phyloP scores from a whole-genome alignment of 2,888 invertebrate genomes.

The Argynnis bischoffii region DNA sequence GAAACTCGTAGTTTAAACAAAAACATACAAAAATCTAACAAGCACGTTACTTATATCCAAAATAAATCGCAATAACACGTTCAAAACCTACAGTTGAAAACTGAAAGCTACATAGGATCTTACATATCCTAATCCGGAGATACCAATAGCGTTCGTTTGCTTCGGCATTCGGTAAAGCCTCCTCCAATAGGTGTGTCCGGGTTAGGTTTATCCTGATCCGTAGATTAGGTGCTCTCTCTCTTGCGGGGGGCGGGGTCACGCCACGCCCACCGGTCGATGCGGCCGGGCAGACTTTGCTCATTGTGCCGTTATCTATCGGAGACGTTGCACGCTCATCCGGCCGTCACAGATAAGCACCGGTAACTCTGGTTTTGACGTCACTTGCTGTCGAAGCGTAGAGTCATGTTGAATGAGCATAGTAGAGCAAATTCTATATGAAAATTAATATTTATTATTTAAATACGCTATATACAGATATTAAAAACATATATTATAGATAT shows the following conservation, averaged over 20 bases:
- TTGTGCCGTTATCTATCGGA: constrained; percentile 78
- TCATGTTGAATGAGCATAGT: background rate
- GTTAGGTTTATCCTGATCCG: constrained; percentile 79
- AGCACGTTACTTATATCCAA: background rate
- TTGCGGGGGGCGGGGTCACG: constrained; percentile 71
- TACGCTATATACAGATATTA: too few relatives aligned
- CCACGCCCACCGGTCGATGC: constrained; percentile 80
- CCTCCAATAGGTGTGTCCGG: constrained; percentile 70
- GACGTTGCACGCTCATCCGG: constrained; percentile 74
- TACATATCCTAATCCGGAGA: constrained; percentile 72
- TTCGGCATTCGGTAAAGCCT: constrained; percentile 69
- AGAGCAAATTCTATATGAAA: background rate
- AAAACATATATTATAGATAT: too few relatives aligned
- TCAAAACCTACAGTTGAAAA: constrained; percentile 15
- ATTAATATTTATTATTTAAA: background rate
- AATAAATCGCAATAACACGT: background rate
- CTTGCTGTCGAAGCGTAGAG: constrained; percentile 19
- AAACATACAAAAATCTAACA: background rate
- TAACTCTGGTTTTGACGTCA: constrained; percentile 59
- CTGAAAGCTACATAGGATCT: constrained; percentile 38
- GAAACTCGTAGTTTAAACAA: too few relatives aligned
- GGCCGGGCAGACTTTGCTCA: constrained; percentile 55
- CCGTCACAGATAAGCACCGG: constrained; percentile 68
- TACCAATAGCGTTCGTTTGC: constrained; percentile 75
- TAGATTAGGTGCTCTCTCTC: constrained; percentile 76